Evolutionary conservation across 1,140 invertebrate species (phyloP).

Genomic region (Babylonia areolata): DNA sequence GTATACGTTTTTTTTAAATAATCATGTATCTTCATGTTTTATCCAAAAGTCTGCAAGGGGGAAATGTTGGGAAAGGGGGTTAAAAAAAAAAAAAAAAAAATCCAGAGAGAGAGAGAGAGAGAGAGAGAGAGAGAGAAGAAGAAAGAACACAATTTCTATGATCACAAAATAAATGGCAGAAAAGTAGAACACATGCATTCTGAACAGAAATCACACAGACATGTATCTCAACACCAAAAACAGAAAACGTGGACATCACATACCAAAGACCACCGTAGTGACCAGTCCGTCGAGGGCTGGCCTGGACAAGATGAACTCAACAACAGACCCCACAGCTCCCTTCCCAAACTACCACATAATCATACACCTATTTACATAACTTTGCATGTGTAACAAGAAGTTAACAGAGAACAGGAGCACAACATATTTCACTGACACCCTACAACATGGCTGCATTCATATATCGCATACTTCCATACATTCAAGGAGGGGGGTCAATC

Average conservation of each 20-base stretch:
- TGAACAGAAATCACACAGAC: slow-evolving; percentile 23
- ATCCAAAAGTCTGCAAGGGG: neutral
- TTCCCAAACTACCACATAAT: neutral
- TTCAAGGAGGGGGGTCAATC: neutral
- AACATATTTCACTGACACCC: neutral
- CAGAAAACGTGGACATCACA: neutral
- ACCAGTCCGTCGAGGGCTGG: neutral
- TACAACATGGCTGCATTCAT: neutral
- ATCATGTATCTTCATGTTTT: neutral
- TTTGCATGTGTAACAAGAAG: slow-evolving; percentile 22
- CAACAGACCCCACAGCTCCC: neutral
- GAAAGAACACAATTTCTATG: slow-evolving; percentile 14
- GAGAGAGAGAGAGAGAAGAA: neutral
- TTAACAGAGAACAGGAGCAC: slow-evolving; percentile 10
- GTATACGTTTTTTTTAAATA: slow-evolving; percentile 12
- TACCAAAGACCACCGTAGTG: neutral
- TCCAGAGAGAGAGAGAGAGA: neutral
- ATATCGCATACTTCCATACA: neutral
- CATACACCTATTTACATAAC: slow-evolving; percentile 21
- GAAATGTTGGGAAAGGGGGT: neutral
- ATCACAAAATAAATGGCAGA: slow-evolving; percentile 22
- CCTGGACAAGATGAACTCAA: slow-evolving; percentile 6
- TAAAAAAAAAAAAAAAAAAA: slow-evolving; percentile 18
- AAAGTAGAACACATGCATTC: slow-evolving; percentile 7
- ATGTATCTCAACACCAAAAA: slow-evolving; percentile 6